Percentiles rank a stretch among this genome's conserved stretches.
Conservation (phyloP, 2,888 invertebrate species). For the Chrysolina haemoptera region DNA sequence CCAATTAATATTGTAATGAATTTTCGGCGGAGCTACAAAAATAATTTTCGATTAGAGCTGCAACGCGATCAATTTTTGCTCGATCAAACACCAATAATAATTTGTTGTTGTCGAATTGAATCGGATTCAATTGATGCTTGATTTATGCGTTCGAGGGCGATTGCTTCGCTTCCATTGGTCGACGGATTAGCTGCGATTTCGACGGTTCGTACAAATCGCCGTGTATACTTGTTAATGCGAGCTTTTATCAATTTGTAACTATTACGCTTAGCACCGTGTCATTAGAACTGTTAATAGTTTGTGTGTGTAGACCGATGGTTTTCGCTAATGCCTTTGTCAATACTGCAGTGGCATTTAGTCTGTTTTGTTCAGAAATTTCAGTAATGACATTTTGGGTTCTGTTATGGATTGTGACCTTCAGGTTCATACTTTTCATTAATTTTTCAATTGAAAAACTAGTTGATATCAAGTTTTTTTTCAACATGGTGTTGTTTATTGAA, state of each 20-base stretch:
- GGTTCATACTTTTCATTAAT: too few relatives aligned
- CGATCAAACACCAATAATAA: slow-evolving; percentile 48
- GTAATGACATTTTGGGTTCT: background rate
- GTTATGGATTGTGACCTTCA: background rate
- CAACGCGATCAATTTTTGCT: slow-evolving; percentile 40
- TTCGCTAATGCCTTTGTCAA: slow-evolving; percentile 41
- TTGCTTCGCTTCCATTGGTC: slow-evolving; percentile 53
- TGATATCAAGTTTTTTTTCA: too few relatives aligned
- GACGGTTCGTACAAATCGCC: slow-evolving; percentile 55
- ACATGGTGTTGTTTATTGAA: too few relatives aligned
- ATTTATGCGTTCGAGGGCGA: slow-evolving; percentile 56
- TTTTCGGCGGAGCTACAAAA: slow-evolving; percentile 30
- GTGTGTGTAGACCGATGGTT: slow-evolving; percentile 48
- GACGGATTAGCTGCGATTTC: slow-evolving; percentile 48
- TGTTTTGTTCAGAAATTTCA: background rate
- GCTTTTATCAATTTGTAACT: slow-evolving; percentile 67
- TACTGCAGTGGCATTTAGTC: slow-evolving; percentile 62
- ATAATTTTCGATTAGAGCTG: slow-evolving; percentile 38
- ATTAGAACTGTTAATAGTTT: slow-evolving; percentile 62
- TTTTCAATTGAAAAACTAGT: too few relatives aligned
- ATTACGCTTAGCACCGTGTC: slow-evolving; percentile 62
- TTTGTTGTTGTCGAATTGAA: slow-evolving; percentile 62
- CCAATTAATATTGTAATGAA: slow-evolving; percentile 31
- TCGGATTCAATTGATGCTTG: slow-evolving; percentile 64
- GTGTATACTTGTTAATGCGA: slow-evolving; percentile 60